A percentile compares a stretch with the other conserved stretches of the same genome.
Conservation (phyloP, 2,888 invertebrate species). For the Silvanus unidentatus region DNA sequence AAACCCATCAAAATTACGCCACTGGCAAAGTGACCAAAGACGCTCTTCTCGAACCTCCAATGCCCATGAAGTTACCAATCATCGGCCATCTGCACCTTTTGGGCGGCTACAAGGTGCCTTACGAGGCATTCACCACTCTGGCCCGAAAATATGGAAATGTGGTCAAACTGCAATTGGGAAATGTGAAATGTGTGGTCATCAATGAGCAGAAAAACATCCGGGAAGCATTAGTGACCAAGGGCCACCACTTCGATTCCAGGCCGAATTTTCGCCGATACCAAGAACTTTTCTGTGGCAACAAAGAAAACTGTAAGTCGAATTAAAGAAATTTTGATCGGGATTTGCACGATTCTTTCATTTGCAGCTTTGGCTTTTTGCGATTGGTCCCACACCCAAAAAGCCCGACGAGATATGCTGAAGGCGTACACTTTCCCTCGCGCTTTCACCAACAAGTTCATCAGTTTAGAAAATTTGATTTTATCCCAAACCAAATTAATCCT, state of each 20-base stretch:
- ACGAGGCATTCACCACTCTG: constrained; percentile 53
- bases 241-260: constrained; percentile 58
- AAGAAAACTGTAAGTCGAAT: constrained; percentile 59
- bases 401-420: constrained; percentile 54
- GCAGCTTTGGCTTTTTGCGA: constrained; percentile 64
- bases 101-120: constrained; percentile 54
- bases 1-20: no score
- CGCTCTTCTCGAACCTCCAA: constrained; percentile 43
- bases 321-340: constrained; percentile 1
- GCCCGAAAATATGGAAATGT: constrained; percentile 51
- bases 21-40: no score
- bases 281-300: constrained; percentile 58
- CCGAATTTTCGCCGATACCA: constrained; percentile 60
- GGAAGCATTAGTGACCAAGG: constrained; percentile 54
- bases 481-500: constrained; percentile 39
- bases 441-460: constrained; percentile 50
- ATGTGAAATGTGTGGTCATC: constrained; percentile 52
- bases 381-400: constrained; percentile 60
- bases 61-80: constrained; percentile 52
- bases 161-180: constrained; percentile 52
- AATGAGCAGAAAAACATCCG: constrained; percentile 55
- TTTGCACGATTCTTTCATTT: constrained; percentile 8
- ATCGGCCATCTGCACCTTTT: constrained; percentile 54
- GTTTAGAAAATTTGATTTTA: constrained; percentile 49
- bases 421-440: constrained; percentile 55